phyloP scores from a whole-genome alignment of 1,140 invertebrate genomes.

The Colletes gigas region DNA sequence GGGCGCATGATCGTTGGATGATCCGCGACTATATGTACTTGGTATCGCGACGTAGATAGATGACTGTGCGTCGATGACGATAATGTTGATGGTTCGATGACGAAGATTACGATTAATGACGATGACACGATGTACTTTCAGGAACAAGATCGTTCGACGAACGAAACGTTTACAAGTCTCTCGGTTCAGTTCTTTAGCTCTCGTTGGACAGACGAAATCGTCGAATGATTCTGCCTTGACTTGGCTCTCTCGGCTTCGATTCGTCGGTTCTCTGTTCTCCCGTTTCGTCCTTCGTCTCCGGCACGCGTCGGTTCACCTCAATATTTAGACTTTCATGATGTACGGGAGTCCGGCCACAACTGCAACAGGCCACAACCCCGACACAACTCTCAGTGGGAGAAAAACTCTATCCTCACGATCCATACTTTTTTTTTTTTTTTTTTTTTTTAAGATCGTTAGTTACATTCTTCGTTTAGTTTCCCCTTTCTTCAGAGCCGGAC shows the following conservation, averaged over 20 bases:
- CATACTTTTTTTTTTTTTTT: slow-evolving; percentile 17
- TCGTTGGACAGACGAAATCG: not conserved
- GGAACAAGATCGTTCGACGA: slow-evolving; percentile 33
- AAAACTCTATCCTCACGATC: slow-evolving; percentile 48
- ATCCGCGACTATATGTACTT: slow-evolving; percentile 1
- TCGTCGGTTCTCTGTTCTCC: slow-evolving; percentile 37
- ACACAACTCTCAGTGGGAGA: slow-evolving; percentile 64
- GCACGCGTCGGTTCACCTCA: slow-evolving; percentile 17
- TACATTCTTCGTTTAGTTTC: slow-evolving; percentile 16
- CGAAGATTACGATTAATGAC: slow-evolving; percentile 40
- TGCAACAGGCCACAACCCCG: slow-evolving; percentile 75
- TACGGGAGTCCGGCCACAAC: slow-evolving; percentile 79
- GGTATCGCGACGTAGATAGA: slow-evolving; percentile 40
- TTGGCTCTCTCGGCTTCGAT: slow-evolving; percentile 1
- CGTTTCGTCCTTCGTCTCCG: slow-evolving; percentile 42
- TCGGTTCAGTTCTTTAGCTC: slow-evolving; percentile 13
- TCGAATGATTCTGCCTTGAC: slow-evolving; percentile 12
- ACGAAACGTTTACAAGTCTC: slow-evolving; percentile 36
- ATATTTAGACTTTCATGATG: slow-evolving; percentile 77
- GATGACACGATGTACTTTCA: slow-evolving; percentile 44
- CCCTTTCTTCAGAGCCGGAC: slow-evolving; percentile 18
- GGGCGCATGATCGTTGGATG: slow-evolving; percentile 14
- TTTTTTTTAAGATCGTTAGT: slow-evolving; percentile 32
- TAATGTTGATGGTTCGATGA: slow-evolving; percentile 41
- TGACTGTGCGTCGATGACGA: slow-evolving; percentile 37